These are phyloP conservation scores for Cantharis flavilabris DNA, from an alignment of 2,888 invertebrate genomes.

Conservation along the genomic window DNA sequence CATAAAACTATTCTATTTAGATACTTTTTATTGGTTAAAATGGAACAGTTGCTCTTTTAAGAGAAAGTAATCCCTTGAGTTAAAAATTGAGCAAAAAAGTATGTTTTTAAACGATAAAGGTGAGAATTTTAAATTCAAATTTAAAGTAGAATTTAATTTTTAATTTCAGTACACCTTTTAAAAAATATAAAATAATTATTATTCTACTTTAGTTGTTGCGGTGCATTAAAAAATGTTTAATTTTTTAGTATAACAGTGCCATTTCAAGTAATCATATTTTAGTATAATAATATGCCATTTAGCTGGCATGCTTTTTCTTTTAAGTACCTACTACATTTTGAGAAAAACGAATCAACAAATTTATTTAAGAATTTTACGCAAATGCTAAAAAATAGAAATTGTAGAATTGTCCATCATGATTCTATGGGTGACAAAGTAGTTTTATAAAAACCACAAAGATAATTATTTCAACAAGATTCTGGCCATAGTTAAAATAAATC, in stretches of 20 bases:
- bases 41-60: not conserved
- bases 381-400: not conserved
- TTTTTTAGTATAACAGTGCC: not conserved
- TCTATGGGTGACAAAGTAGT: not conserved
- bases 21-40: not conserved
- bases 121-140: not conserved
- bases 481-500: not conserved
- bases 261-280: not conserved
- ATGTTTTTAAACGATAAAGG: not conserved
- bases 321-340: not conserved
- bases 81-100: not conserved
- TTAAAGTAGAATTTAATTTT: not conserved
- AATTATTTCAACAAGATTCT: not conserved
- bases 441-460: not conserved
- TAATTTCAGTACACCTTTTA: not conserved
- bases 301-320: not conserved
- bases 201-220: not conserved
- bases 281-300: not conserved
- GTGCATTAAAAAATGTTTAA: not conserved
- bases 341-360: not conserved
- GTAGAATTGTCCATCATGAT: not conserved
- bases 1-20: not conserved
- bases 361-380: no score
- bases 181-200: not conserved
- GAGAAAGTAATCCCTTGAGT: not conserved